These are phyloP conservation scores for Drosophila trapezifrons DNA, from an alignment of 1,140 invertebrate genomes.

Conservation along the genomic window DNA sequence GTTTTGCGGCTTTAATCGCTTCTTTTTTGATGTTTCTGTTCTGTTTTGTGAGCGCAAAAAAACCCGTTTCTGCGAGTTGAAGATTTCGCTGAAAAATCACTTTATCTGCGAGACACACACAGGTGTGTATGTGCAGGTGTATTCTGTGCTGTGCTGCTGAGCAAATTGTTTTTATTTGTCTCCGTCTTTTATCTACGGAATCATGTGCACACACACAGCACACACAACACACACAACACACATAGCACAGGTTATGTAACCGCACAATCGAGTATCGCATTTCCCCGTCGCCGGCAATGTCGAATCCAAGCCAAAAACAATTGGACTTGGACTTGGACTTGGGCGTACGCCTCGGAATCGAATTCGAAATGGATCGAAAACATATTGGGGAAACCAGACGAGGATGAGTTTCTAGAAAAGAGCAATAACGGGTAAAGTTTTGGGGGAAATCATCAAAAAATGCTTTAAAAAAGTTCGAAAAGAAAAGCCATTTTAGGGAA, in stretches of 20 bases:
- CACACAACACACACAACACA: too few relatives aligned
- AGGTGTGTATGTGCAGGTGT: constrained; percentile 6
- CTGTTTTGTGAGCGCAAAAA: constrained; percentile 26
- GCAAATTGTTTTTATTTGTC: constrained; percentile 26
- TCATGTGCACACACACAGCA: constrained; percentile 57
- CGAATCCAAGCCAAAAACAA: constrained; percentile 17
- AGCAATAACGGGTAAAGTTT: too few relatives aligned
- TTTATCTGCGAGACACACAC: constrained; percentile 33
- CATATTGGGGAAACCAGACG: neutral
- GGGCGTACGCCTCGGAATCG: neutral
- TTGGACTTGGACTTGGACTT: constrained; percentile 23
- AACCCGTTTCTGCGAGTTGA: constrained; percentile 52
- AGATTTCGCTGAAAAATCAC: constrained; percentile 52
- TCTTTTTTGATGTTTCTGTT: constrained; percentile 23
- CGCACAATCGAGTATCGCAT: constrained; percentile 71
- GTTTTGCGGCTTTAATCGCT: constrained; percentile 29
- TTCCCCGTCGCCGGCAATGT: constrained; percentile 41
- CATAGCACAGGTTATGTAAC: constrained; percentile 59
- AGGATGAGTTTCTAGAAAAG: neutral
- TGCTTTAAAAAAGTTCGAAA: too few relatives aligned
- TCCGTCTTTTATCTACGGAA: constrained; percentile 63
- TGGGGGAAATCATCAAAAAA: too few relatives aligned
- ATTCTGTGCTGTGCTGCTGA: constrained; percentile 11
- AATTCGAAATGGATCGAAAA: neutral
- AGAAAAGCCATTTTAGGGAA: too few relatives aligned